A percentile compares a stretch with the other conserved stretches of the same genome.
Evolutionary conservation across 2,888 invertebrate species (phyloP).

Genomic region (Campaea margaritaria): DNA sequence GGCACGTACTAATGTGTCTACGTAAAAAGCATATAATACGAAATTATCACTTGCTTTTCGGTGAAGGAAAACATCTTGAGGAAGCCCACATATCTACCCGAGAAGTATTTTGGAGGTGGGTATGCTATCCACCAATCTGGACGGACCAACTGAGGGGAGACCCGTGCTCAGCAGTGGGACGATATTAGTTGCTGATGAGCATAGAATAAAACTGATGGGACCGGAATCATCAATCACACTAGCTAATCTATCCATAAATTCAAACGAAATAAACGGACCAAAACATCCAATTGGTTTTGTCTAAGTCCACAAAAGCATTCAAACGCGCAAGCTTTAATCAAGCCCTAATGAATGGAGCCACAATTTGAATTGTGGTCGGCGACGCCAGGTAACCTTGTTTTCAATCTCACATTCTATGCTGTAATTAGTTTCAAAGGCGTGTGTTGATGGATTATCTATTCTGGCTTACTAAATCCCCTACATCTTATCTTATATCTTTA

Average conservation of each 20-base stretch:
- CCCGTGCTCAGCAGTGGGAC: too few species aligned
- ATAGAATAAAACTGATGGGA: neutral
- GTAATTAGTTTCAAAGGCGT: constrained; percentile 8
- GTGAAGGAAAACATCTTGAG: too few species aligned
- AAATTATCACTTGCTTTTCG: too few species aligned
- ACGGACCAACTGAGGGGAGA: too few species aligned
- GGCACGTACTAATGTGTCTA: too few species aligned
- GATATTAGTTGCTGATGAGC: too few species aligned
- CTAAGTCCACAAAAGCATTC: constrained; percentile 6
- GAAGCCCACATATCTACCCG: too few species aligned
- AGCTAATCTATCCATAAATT: neutral
- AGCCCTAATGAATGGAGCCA: constrained; percentile 15
- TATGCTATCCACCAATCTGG: too few species aligned
- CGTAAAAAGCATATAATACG: too few species aligned
- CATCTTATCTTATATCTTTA: too few species aligned
- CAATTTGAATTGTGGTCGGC: constrained; percentile 20
- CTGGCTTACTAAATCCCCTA: neutral
- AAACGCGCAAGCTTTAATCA: constrained; percentile 24
- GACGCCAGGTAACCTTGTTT: constrained; percentile 19
- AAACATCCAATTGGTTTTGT: neutral
- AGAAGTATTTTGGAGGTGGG: too few species aligned
- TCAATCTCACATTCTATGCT: constrained; percentile 12
- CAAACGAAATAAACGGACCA: neutral
- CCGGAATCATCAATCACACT: neutral
- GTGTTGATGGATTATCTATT: neutral